Percentiles rank a stretch among this genome's conserved stretches.
Evolutionary conservation across 1,140 invertebrate species (phyloP).

Genomic region (Caenorhabditis briggsae): DNA sequence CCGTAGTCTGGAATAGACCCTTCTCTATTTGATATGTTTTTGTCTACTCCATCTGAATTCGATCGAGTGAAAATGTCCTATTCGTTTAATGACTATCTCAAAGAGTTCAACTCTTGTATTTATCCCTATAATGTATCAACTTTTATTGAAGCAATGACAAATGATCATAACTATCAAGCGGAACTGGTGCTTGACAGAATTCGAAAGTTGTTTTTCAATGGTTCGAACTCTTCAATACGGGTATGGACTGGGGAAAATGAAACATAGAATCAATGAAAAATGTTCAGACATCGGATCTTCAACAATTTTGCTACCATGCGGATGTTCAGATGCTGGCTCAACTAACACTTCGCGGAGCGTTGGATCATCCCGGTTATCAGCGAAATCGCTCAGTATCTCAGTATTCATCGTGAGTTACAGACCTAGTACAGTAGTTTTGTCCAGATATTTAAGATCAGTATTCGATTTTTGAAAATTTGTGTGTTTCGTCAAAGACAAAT

Average conservation of each 20-base stretch:
- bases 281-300: not conserved
- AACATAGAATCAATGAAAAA: not conserved
- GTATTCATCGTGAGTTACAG: not conserved
- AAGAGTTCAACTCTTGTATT: not conserved
- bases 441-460: too few species aligned
- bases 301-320: conserved; percentile 2
- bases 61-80: not conserved
- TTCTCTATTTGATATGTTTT: not conserved
- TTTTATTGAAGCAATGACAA: not conserved
- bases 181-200: not conserved
- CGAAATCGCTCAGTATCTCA: not conserved
- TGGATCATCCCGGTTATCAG: conserved; percentile 18
- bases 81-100: not conserved
- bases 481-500: too few species aligned
- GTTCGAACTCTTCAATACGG: not conserved
- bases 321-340: conserved; percentile 33
- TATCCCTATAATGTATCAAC: not conserved
- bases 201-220: not conserved
- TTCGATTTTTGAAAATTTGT: too few species aligned
- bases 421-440: too few species aligned
- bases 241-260: not conserved
- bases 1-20: not conserved
- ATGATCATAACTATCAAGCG: conserved; percentile 25
- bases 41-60: too few species aligned
- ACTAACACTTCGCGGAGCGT: not conserved